phyloP scores from a whole-genome alignment of 37 sponge, comb jelly and placozoan genomes.

The Bolinopsis microptera region DNA sequence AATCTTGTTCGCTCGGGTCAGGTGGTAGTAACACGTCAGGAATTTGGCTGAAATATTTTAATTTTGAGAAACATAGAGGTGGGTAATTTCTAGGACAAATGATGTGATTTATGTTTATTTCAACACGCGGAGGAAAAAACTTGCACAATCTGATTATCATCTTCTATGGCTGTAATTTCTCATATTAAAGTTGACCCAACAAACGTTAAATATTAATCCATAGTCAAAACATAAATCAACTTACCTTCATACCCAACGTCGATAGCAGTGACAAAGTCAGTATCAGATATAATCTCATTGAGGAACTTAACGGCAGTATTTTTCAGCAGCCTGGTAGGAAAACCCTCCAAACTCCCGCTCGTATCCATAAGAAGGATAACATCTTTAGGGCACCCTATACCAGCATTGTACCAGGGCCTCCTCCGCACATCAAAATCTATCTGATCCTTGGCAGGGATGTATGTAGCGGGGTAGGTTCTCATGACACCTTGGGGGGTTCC shows the following conservation, averaged over 20 bases:
- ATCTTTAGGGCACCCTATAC: conserved; percentile 39
- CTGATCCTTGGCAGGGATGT: conserved; percentile 40
- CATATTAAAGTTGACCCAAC: no score
- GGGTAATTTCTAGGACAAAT: not conserved
- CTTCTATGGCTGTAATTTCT: no score
- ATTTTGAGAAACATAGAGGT: no score
- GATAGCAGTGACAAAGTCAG: conserved; percentile 52
- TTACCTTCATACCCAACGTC: conserved; percentile 9
- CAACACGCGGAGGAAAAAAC: no score
- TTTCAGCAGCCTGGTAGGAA: not conserved
- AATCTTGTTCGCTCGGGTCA: conserved; percentile 1
- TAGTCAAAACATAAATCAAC: no score
- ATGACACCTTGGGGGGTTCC: conserved; percentile 39
- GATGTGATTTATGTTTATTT: no score
- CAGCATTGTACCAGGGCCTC: conserved; percentile 45
- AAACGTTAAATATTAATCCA: no score
- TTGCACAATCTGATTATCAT: no score
- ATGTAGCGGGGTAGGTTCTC: conserved; percentile 42
- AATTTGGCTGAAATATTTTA: conserved; percentile 43
- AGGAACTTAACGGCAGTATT: conserved; percentile 33
- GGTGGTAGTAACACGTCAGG: conserved; percentile 4
- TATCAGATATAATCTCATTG: conserved; percentile 17
- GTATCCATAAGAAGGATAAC: conserved; percentile 21
- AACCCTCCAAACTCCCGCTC: conserved; percentile 53
- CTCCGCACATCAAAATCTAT: conserved; percentile 30